These are phyloP conservation scores for Ctenosaura bakeri DNA, from an alignment of 2,797 vertebrate species.

Conservation along the genomic window DNA sequence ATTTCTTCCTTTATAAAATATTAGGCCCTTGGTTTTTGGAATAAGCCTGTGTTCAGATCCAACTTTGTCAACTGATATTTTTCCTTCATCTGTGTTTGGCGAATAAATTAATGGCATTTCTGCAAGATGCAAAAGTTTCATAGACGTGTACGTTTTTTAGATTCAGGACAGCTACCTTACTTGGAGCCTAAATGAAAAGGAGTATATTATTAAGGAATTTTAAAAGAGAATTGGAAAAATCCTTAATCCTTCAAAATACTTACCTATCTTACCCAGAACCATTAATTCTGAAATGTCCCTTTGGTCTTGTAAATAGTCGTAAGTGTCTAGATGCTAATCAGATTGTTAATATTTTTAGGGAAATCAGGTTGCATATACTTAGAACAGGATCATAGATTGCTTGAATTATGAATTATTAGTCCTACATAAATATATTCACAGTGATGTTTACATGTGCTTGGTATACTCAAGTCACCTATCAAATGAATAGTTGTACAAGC, in stretches of 20 bases:
- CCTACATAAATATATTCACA: background rate
- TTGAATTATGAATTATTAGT: background rate
- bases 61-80: too few relatives aligned
- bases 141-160: background rate
- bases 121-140: background rate
- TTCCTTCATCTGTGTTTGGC: background rate
- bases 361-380: background rate
- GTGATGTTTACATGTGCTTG: background rate
- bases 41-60: background rate
- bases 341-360: background rate
- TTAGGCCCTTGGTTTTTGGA: background rate
- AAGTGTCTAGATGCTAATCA: background rate
- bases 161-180: background rate
- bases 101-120: background rate
- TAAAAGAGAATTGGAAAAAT: background rate
- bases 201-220: background rate
- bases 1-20: background rate
- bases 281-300: background rate
- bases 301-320: background rate
- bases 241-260: background rate
- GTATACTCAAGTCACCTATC: background rate
- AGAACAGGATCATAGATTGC: background rate
- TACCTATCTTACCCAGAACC: background rate
- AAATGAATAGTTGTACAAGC: background rate
- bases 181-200: background rate